These are phyloP conservation scores for Siniperca scherzeri DNA, from an alignment of 2,797 vertebrate species.

Conservation along the genomic window DNA sequence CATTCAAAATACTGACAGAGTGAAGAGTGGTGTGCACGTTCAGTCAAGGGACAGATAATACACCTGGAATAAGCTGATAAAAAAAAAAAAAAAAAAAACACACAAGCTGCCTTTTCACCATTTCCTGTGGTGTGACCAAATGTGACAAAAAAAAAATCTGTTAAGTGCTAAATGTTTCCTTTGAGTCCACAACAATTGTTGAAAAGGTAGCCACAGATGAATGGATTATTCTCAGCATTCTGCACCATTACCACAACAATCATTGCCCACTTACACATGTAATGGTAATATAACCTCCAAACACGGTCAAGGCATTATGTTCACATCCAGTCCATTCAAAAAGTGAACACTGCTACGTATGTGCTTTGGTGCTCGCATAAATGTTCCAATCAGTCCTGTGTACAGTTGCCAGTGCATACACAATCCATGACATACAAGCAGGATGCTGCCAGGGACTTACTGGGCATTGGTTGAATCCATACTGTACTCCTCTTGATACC, in stretches of 20 bases:
- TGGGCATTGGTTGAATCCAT: slow-evolving; percentile 90
- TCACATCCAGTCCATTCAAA: slow-evolving; percentile 25
- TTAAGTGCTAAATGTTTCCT: not conserved
- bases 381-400: slow-evolving; percentile 34
- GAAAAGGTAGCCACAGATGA: slow-evolving; percentile 71
- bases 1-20: slow-evolving; percentile 23
- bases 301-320: slow-evolving; percentile 23
- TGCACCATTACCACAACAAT: slow-evolving; percentile 24
- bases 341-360: slow-evolving; percentile 28
- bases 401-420: slow-evolving; percentile 56
- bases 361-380: slow-evolving; percentile 35
- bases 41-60: slow-evolving; percentile 43
- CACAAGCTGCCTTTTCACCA: slow-evolving; percentile 75
- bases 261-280: slow-evolving; percentile 6
- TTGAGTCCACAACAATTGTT: slow-evolving; percentile 58
- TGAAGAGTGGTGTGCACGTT: slow-evolving; percentile 51
- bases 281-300: slow-evolving; percentile 3
- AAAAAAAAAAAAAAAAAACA: slow-evolving; percentile 20
- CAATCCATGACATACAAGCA: slow-evolving; percentile 84
- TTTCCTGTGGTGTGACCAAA: slow-evolving; percentile 46
- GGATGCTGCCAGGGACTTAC: slow-evolving; percentile 86
- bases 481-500: slow-evolving; percentile 90
- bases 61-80: slow-evolving; percentile 7
- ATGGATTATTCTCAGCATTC: slow-evolving; percentile 17
- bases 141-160: slow-evolving; percentile 16